phyloP scores from a whole-genome alignment of 2,797 vertebrate species.

The Sphenodon punctatus region DNA sequence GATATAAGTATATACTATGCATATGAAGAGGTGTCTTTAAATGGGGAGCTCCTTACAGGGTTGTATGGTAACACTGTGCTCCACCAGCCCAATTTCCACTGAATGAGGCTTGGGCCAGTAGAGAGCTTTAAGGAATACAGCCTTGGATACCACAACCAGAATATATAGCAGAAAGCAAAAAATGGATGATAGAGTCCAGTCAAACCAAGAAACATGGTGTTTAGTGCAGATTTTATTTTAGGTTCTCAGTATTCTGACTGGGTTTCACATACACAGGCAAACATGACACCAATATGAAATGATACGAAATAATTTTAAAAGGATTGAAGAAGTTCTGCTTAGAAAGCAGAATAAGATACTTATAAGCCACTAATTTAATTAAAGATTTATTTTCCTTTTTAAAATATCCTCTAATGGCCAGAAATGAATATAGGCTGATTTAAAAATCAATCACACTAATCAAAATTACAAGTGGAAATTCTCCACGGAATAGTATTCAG shows the following conservation, averaged over 20 bases:
- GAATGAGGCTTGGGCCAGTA: too few species aligned
- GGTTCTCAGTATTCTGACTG: not conserved
- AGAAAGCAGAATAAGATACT: conserved; percentile 38
- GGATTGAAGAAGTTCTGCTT: conserved; percentile 4
- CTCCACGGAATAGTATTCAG: not conserved
- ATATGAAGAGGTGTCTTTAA: too few species aligned
- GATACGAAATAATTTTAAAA: not conserved
- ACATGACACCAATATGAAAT: not conserved
- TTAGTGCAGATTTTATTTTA: too few species aligned
- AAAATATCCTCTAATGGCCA: conserved; percentile 64
- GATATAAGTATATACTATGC: too few species aligned
- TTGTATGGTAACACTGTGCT: too few species aligned
- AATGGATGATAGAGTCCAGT: too few species aligned
- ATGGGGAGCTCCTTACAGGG: too few species aligned
- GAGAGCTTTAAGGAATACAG: too few species aligned
- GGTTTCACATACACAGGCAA: conserved; percentile 5
- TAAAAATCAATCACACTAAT: conserved; percentile 64
- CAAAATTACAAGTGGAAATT: conserved; percentile 55
- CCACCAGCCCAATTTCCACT: too few species aligned
- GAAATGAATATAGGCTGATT: conserved; percentile 52
- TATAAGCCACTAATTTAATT: conserved; percentile 48
- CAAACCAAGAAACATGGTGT: too few species aligned
- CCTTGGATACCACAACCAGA: too few species aligned
- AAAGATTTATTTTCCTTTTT: conserved; percentile 58
- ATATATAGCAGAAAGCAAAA: too few species aligned